phyloP scores from a whole-genome alignment of 2,888 invertebrate species.

The Heliconius hortense region DNA sequence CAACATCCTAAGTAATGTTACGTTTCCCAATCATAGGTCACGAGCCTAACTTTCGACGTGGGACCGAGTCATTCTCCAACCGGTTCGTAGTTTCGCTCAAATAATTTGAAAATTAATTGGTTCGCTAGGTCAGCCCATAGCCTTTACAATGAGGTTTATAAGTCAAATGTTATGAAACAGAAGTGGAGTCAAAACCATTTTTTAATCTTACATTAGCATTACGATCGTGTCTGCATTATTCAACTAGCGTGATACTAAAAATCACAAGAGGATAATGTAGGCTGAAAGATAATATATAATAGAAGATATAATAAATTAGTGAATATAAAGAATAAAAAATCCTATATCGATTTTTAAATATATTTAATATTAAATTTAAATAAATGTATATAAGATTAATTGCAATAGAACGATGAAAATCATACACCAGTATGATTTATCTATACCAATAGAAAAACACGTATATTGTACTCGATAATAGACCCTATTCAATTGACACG shows the following conservation, averaged over 20 bases:
- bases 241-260: constrained; percentile 34
- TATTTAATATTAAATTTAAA: background rate
- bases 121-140: constrained; percentile 60
- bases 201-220: constrained; percentile 35
- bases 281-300: constrained; percentile 31
- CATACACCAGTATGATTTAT: no score
- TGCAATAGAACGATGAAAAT: background rate
- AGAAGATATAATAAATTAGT: background rate
- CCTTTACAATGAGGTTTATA: constrained; percentile 61
- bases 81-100: constrained; percentile 70
- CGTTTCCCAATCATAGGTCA: constrained; percentile 73
- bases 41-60: constrained; percentile 69
- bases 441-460: constrained; percentile 31
- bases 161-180: constrained; percentile 62
- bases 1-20: constrained; percentile 64
- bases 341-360: background rate
- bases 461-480: constrained; percentile 41
- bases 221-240: constrained; percentile 37
- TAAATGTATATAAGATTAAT: background rate
- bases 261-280: constrained; percentile 27
- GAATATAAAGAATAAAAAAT: background rate
- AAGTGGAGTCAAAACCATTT: constrained; percentile 40
- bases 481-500: constrained; percentile 38
- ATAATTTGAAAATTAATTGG: constrained; percentile 75
- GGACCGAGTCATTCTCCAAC: constrained; percentile 63